These are phyloP conservation scores for Sebastiscus tertius DNA, from an alignment of 2,797 vertebrate species.

Conservation along the genomic window DNA sequence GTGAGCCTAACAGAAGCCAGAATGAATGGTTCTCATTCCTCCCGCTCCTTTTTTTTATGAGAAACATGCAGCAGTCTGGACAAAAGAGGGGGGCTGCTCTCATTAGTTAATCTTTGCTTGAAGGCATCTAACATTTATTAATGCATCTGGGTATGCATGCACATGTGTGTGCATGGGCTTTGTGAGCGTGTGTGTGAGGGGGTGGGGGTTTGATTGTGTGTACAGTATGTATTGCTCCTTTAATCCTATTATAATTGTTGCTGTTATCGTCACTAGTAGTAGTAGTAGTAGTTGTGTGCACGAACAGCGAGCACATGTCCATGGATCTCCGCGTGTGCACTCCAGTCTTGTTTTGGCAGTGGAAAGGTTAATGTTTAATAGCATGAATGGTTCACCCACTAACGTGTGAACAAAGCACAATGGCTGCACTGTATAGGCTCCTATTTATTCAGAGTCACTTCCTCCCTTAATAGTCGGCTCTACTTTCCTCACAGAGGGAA, in stretches of 20 bases:
- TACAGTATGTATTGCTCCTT: not conserved
- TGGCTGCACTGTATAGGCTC: slow-evolving; percentile 80
- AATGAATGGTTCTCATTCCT: slow-evolving; percentile 38
- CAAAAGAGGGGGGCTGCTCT: slow-evolving; percentile 22
- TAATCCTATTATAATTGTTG: not conserved
- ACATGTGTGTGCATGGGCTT: not conserved
- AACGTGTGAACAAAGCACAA: slow-evolving; percentile 85
- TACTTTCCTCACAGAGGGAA: slow-evolving; percentile 69
- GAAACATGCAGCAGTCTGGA: slow-evolving; percentile 42
- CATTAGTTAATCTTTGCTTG: slow-evolving; percentile 47
- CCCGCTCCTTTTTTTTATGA: slow-evolving; percentile 26
- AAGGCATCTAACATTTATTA: slow-evolving; percentile 46
- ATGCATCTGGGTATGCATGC: slow-evolving; percentile 38
- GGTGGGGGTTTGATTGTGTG: not conserved
- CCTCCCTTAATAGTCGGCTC: slow-evolving; percentile 83
- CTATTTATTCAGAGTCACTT: slow-evolving; percentile 86
- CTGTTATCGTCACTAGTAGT: not conserved
- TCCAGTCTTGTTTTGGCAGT: slow-evolving; percentile 54
- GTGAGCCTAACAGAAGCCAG: slow-evolving; percentile 48
- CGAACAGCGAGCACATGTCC: slow-evolving; percentile 7
- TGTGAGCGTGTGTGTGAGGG: not conserved
- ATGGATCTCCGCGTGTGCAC: slow-evolving; percentile 9
- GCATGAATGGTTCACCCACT: slow-evolving; percentile 72
- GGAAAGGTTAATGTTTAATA: slow-evolving; percentile 84
- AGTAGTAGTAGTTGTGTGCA: slow-evolving; percentile 1